Evolutionary conservation across 2,888 invertebrate species (phyloP).

Genomic region (Drosophila emarginata): DNA sequence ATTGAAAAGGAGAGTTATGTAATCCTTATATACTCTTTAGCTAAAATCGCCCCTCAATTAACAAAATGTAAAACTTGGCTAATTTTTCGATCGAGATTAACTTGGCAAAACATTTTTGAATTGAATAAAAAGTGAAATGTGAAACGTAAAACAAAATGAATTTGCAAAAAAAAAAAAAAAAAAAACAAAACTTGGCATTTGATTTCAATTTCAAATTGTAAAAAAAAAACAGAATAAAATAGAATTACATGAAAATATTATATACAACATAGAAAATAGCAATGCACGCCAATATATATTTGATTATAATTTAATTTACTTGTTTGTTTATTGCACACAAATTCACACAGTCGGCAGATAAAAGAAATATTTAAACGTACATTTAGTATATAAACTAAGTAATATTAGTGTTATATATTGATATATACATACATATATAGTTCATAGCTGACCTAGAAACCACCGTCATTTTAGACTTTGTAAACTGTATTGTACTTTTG

Average conservation of each 20-base stretch:
- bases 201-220: slow-evolving; percentile 43
- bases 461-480: slow-evolving; percentile 76
- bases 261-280: neutral
- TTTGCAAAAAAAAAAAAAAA: slow-evolving; percentile 39
- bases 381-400: neutral
- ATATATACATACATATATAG: slow-evolving; percentile 56
- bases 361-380: neutral
- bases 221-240: neutral
- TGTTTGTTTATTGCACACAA: neutral
- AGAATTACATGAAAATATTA: slow-evolving; percentile 3
- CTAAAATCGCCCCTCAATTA: slow-evolving; percentile 29
- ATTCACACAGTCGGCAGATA: neutral
- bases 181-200: slow-evolving; percentile 52
- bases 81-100: slow-evolving; percentile 48
- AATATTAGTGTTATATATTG: slow-evolving; percentile 21
- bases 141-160: slow-evolving; percentile 48
- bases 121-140: slow-evolving; percentile 50
- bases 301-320: neutral
- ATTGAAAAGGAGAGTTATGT: slow-evolving; percentile 40
- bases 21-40: slow-evolving; percentile 62
- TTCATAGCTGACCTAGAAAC: slow-evolving; percentile 72
- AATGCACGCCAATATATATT: neutral
- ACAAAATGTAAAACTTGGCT: slow-evolving; percentile 38
- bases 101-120: slow-evolving; percentile 50
- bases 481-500: slow-evolving; percentile 62